A percentile compares a stretch with the other conserved stretches of the same genome.
Evolutionary conservation across 1,140 invertebrate genomes (phyloP).

Genomic region (Drepana arcuata): DNA sequence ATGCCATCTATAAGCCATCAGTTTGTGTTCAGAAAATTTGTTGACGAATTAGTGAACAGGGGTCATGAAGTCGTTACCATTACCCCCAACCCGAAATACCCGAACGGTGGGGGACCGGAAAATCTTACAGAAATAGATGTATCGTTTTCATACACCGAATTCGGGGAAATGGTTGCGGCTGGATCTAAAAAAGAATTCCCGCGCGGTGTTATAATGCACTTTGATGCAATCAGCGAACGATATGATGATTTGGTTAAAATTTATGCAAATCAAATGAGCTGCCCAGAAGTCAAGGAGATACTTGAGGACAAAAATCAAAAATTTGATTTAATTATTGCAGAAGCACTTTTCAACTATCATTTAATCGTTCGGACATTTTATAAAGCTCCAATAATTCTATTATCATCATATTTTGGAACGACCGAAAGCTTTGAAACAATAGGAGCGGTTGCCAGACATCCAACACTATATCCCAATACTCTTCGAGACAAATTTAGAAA

Average conservation of each 20-base stretch:
- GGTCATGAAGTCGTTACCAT: constrained; percentile 7
- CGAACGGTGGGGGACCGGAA: background rate
- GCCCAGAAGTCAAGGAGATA: constrained; percentile 24
- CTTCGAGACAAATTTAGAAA: constrained; percentile 12
- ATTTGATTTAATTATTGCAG: constrained; percentile 44
- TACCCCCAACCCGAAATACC: background rate
- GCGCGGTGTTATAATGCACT: constrained; percentile 2
- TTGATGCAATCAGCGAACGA: background rate
- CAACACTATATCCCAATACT: constrained; percentile 30
- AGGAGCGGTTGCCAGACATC: constrained; percentile 33
- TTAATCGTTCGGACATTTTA: constrained; percentile 30
- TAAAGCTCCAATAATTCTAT: constrained; percentile 33
- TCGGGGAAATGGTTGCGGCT: background rate
- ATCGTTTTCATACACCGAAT: background rate
- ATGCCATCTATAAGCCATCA: constrained; percentile 8
- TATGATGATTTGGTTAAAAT: background rate
- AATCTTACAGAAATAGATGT: constrained; percentile 7
- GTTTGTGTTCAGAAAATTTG: constrained; percentile 2
- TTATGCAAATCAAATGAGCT: background rate
- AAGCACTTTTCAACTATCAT: constrained; percentile 23
- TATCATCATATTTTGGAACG: constrained; percentile 25
- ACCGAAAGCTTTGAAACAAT: constrained; percentile 20
- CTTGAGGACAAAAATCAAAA: constrained; percentile 31
- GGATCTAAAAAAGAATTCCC: background rate
- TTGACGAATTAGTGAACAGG: background rate